phyloP scores from a whole-genome alignment of 2,113 vertebrate species.

The Siniperca knerii region DNA sequence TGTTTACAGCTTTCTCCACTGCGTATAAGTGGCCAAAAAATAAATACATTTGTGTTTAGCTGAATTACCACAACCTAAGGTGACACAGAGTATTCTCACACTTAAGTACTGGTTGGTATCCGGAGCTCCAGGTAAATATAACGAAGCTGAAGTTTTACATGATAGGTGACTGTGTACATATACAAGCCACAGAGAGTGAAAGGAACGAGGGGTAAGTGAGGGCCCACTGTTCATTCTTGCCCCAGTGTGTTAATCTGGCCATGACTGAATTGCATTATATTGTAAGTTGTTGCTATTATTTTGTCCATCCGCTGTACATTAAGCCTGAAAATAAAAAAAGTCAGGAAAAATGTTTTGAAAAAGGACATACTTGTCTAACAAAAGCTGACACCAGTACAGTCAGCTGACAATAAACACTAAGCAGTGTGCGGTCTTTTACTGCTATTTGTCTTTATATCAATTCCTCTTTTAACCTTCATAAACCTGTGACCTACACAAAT shows the following conservation, averaged over 20 bases:
- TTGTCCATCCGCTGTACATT: background rate
- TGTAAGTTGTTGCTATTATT: background rate
- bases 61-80: too few species aligned
- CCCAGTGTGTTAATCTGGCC: background rate
- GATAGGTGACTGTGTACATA: too few species aligned
- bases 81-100: too few species aligned
- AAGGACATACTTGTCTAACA: background rate
- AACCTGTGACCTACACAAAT: constrained; percentile 55
- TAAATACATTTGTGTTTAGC: too few species aligned
- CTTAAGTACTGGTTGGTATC: too few species aligned
- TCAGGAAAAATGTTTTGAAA: too few species aligned
- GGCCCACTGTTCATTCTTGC: background rate
- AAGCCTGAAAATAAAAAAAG: background rate
- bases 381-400: background rate
- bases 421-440: background rate
- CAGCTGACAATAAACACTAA: background rate
- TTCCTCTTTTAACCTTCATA: constrained; percentile 57
- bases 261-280: background rate
- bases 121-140: too few species aligned
- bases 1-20: too few species aligned
- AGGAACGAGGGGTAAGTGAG: too few species aligned
- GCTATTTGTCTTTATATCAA: constrained; percentile 43
- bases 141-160: too few species aligned
- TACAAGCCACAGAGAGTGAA: too few species aligned
- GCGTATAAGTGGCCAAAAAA: too few species aligned